Conservation (phyloP, 2,797 vertebrate species). For the Halcyon smyrnensis region DNA sequence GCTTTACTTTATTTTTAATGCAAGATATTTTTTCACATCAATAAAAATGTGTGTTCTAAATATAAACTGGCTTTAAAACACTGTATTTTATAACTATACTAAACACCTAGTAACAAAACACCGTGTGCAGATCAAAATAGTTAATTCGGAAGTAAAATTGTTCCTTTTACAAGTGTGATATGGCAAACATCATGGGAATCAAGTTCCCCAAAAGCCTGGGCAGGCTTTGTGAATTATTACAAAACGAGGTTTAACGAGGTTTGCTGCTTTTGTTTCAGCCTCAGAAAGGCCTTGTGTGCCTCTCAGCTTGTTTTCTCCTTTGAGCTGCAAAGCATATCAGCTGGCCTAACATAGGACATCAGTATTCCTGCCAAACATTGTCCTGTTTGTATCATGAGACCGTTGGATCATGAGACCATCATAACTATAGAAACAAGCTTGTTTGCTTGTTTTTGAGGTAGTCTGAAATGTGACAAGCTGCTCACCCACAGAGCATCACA, state of each 20-base stretch:
- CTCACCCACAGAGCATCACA: constrained; percentile 32
- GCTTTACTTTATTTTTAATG: background rate
- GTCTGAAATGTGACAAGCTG: constrained; percentile 26
- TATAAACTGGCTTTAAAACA: background rate
- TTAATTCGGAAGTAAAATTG: background rate
- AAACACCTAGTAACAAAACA: background rate
- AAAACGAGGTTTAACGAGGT: background rate
- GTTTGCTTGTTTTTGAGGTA: constrained; percentile 28
- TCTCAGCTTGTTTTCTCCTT: constrained; percentile 31
- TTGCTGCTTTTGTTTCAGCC: constrained; percentile 2
- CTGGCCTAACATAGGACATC: constrained; percentile 29
- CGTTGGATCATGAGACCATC: constrained; percentile 49
- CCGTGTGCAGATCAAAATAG: background rate
- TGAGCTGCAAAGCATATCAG: constrained; percentile 13
- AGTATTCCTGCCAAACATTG: constrained; percentile 43
- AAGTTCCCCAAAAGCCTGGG: background rate
- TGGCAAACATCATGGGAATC: background rate
- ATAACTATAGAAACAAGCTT: constrained; percentile 24
- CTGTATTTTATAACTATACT: background rate
- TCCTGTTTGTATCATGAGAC: constrained; percentile 46
- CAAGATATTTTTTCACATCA: background rate
- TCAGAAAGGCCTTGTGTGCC: constrained; percentile 27
- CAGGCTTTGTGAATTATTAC: background rate
- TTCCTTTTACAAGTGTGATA: background rate
- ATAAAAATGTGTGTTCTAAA: background rate